Evolutionary conservation across 92 coral and sea anemone genomes (phyloP).

Genomic region (Ricordea florida): DNA sequence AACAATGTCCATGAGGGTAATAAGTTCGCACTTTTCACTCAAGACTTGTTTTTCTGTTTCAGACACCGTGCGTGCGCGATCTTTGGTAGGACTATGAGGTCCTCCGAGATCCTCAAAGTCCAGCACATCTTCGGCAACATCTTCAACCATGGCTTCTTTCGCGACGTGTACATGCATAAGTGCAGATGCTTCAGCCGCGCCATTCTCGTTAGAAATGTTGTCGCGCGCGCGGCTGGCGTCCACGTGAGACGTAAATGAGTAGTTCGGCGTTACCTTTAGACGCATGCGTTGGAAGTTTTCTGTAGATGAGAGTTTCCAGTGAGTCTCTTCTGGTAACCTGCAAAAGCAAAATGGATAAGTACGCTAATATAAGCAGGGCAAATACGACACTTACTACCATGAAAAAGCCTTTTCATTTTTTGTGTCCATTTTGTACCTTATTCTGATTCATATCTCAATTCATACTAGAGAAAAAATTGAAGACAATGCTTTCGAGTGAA

Average conservation of each 20-base stretch:
- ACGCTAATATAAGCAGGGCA: not conserved
- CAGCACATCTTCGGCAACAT: slow-evolving; percentile 69
- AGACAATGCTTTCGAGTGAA: no score
- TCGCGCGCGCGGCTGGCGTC: slow-evolving; percentile 91
- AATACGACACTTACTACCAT: no score
- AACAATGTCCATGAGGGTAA: slow-evolving; percentile 89
- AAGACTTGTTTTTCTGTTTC: slow-evolving; percentile 67
- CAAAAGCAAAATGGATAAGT: not conserved
- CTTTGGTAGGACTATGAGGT: slow-evolving; percentile 21
- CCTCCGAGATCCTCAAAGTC: slow-evolving; percentile 69
- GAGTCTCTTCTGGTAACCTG: slow-evolving; percentile 66
- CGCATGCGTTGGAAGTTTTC: slow-evolving; percentile 99
- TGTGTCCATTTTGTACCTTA: no score
- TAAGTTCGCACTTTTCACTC: slow-evolving; percentile 77
- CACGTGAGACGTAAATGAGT: slow-evolving; percentile 75
- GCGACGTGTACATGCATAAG: slow-evolving; percentile 74
- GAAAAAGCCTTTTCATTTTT: no score
- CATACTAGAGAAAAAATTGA: no score
- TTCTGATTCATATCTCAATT: no score
- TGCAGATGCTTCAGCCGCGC: slow-evolving; percentile 28
- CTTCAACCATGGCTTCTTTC: slow-evolving; percentile 74
- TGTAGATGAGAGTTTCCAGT: slow-evolving; percentile 92
- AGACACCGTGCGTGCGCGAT: slow-evolving; percentile 16
- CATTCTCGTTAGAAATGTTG: slow-evolving; percentile 43
- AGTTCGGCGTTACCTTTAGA: slow-evolving; percentile 84